Evolutionary conservation across 2,113 vertebrate genomes (phyloP).

Genomic region (Toxostoma redivivum): DNA sequence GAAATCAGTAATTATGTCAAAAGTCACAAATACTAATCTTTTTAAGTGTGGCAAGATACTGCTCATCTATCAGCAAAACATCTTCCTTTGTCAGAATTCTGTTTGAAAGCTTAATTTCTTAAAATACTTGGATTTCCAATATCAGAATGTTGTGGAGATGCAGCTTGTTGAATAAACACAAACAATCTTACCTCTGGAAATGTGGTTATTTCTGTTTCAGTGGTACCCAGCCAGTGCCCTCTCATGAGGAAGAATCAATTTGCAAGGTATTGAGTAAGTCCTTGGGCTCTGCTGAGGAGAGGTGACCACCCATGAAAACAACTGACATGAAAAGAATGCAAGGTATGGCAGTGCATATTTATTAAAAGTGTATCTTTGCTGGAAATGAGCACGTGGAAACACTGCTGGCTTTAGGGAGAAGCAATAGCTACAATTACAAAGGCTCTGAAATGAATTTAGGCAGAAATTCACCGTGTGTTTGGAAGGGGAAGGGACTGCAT

Average conservation of each 20-base stretch:
- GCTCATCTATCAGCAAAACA: neutral
- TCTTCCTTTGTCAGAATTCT: neutral
- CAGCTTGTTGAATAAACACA: neutral
- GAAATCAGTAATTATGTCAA: conserved; percentile 70
- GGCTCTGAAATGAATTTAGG: neutral
- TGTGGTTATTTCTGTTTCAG: conserved; percentile 15
- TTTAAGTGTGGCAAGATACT: conserved; percentile 6
- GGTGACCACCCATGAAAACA: conserved; percentile 20
- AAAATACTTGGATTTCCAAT: neutral
- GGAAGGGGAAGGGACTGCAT: neutral
- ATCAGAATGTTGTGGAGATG: neutral
- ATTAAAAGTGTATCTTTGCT: neutral
- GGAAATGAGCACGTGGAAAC: neutral
- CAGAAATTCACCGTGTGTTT: neutral
- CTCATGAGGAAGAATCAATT: conserved; percentile 44
- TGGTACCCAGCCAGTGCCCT: neutral
- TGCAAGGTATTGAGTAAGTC: conserved; percentile 3
- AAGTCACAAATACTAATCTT: conserved; percentile 53
- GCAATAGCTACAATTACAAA: neutral
- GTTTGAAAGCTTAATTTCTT: neutral
- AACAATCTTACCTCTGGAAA: neutral
- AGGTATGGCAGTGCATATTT: neutral
- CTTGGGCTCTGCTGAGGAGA: neutral
- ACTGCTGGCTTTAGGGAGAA: neutral
- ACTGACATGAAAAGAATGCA: neutral